Base-by-base conservation (phyloP, 2,113 vertebrate genomes). In the Sebastes schlegelii region DNA sequence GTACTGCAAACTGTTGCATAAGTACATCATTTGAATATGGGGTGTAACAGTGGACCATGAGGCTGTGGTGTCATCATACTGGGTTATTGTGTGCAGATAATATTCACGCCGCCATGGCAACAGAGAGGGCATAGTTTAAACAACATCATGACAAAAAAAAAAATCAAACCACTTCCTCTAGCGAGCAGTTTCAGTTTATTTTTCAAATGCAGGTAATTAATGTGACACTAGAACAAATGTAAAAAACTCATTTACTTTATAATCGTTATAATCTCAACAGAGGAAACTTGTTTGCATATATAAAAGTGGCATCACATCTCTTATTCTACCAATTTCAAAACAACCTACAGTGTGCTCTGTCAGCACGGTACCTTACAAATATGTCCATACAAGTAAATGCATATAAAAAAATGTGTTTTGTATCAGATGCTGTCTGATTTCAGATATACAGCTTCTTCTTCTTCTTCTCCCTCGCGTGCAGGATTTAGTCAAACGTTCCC, bases 221-320 rank as follows among this genome's bases (percentile, higher is more conserved):
- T 79, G 46, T 84, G 75, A 87, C 70, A 72, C 46, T 42, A 55
- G 61, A 83, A 82, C 67, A 83, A 83, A 77, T 82, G 72, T 90
- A 88, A 66, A 85, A 84, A 85, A 61, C 46, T 68, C 16, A 40
- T 73, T 67, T 4, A 58, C 26, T 45, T 23, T 45, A 45, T 45
- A 23, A 5, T 60, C 5, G 43, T 64, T 19, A 49, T 26, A 60
- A 26, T 52, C n/a, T 72, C 46, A 77, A 17, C 6, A 73, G 52
- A 70, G 42, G 58, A 55, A 81, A 23, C 34, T 8, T 11, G 40
- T 79, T 60, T 79, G 26, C 13, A 63, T 84, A 68, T 89, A 90
- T 76, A 90, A 92, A 92, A 94, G 90, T 92, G 90, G 85, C 89
- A 83, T 88, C 69, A 82, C 74, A 74, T 84, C 34, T 74, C 67